Conservation (phyloP, 1,140 invertebrate species). For the Brachionus asplanchnoidis region DNA sequence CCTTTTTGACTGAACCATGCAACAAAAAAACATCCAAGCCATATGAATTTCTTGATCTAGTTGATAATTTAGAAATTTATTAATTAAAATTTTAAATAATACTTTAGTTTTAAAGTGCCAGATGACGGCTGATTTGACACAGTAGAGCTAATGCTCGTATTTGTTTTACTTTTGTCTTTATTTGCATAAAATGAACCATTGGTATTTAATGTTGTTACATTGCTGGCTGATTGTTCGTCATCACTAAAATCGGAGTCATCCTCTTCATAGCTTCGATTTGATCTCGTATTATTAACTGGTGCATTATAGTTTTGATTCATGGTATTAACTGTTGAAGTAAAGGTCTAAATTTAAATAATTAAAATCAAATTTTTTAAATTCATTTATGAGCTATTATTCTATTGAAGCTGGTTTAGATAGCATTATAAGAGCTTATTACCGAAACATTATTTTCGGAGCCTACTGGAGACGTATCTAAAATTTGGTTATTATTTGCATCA, state of each 20-base stretch:
- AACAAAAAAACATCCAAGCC: constrained; percentile 36
- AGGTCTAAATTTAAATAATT: constrained; percentile 13
- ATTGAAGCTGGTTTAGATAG: neutral
- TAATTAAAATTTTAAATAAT: neutral
- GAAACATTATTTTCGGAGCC: neutral
- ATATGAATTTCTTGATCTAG: constrained; percentile 20
- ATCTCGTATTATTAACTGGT: neutral
- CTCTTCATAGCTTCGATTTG: constrained; percentile 12
- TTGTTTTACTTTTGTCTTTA: constrained; percentile 2
- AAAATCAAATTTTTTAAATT: neutral
- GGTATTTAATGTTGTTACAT: neutral
- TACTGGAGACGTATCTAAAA: neutral
- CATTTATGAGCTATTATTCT: neutral
- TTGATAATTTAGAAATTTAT: neutral
- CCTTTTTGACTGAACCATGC: constrained; percentile 15
- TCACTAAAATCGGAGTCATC: constrained; percentile 13
- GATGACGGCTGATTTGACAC: neutral
- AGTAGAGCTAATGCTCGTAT: neutral
- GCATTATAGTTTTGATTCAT: neutral
- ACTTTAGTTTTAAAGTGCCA: constrained; percentile 13
- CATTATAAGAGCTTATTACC: neutral
- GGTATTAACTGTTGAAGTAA: neutral
- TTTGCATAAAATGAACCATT: neutral
- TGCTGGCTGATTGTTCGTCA: neutral
- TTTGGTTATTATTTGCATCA: neutral